These are phyloP conservation scores for Rhegmatorhina hoffmannsi DNA, from an alignment of 2,113 vertebrate species.

Conservation along the genomic window DNA sequence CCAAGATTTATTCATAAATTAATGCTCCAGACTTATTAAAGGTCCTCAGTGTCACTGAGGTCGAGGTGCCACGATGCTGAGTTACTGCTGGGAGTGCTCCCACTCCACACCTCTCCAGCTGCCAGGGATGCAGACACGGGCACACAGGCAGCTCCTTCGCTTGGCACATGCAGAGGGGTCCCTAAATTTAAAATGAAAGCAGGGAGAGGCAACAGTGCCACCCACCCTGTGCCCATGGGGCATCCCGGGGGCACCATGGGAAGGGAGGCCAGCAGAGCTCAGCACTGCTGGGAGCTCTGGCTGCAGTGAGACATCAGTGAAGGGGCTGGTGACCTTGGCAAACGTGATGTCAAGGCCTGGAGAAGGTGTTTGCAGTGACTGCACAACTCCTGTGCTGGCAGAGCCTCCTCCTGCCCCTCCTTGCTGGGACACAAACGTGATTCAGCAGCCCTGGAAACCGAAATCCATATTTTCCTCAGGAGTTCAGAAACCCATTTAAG, in stretches of 20 bases:
- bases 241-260: neutral
- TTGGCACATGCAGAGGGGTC: neutral
- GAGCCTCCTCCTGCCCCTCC: neutral
- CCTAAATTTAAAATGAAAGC: neutral
- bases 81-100: neutral
- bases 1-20: neutral
- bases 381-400: neutral
- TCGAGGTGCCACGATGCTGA: too few relatives aligned
- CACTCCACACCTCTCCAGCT: neutral
- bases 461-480: slow-evolving; percentile 1
- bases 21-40: too few relatives aligned
- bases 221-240: fast-evolving
- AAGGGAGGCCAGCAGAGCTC: neutral
- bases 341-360: neutral
- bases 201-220: too few relatives aligned
- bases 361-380: neutral
- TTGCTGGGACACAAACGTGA: neutral
- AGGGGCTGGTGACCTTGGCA: neutral
- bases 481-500: slow-evolving; percentile 18
- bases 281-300: neutral
- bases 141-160: too few relatives aligned
- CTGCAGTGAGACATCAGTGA: fast-evolving
- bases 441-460: neutral
- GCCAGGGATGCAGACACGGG: fast-evolving
- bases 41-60: too few relatives aligned